Evolutionary conservation across 2,113 vertebrate species (phyloP).

Genomic region (Spea bombifrons): DNA sequence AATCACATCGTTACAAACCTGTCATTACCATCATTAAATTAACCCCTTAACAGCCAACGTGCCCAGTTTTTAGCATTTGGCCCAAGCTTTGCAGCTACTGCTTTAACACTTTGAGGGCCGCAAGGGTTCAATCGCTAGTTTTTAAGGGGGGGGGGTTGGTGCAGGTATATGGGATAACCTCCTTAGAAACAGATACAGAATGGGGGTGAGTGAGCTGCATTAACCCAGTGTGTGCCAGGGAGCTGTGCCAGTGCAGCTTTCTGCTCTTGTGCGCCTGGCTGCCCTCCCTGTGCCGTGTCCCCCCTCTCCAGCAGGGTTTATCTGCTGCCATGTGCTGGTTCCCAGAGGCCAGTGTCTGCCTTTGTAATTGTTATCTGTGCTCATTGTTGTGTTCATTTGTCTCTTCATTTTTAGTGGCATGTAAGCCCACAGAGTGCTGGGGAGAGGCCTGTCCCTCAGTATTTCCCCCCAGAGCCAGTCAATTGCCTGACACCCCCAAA

Average conservation of each 20-base stretch:
- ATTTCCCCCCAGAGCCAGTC: constrained; percentile 64
- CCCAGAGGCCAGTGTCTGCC: constrained; percentile 67
- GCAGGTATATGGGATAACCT: no score
- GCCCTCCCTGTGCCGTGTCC: constrained; percentile 55
- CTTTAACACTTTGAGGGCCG: no score
- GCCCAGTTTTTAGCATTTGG: no score
- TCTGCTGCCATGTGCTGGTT: constrained; percentile 61
- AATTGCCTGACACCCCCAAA: constrained; percentile 70
- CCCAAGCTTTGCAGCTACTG: no score
- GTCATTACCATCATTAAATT: no score
- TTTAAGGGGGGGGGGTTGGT: neutral
- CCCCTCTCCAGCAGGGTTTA: constrained; percentile 63
- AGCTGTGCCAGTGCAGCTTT: neutral
- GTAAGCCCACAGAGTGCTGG: constrained; percentile 62
- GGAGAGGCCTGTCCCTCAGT: constrained; percentile 46
- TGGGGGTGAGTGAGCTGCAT: neutral
- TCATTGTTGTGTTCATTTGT: constrained; percentile 64
- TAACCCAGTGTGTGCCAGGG: neutral
- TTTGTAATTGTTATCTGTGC: constrained; percentile 74
- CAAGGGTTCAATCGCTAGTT: no score
- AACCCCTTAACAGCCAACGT: no score
- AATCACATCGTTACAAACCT: no score
- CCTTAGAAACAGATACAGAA: no score
- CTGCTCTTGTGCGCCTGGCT: neutral
- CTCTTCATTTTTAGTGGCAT: constrained; percentile 61